These are phyloP conservation scores for Pachyseris speciosa DNA, from an alignment of 64 coral and sea anemone species.

Conservation along the genomic window DNA sequence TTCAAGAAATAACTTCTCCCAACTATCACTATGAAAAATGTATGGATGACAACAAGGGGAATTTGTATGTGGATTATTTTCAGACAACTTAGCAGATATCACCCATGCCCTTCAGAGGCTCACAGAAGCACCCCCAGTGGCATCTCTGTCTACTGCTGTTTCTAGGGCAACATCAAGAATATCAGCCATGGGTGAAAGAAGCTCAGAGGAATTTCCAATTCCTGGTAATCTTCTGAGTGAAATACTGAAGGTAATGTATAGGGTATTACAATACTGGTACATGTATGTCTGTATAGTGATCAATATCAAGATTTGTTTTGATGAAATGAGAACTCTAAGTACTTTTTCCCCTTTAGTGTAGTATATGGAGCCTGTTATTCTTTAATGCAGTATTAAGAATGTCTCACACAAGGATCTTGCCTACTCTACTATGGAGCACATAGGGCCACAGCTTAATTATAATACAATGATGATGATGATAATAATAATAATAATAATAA, in stretches of 20 bases:
- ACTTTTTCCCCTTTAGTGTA: too few relatives aligned
- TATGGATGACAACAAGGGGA: background rate
- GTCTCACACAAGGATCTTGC: too few relatives aligned
- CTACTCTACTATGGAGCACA: too few relatives aligned
- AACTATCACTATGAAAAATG: background rate
- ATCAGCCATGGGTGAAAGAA: slow-evolving; percentile 52
- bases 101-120: slow-evolving; percentile 93
- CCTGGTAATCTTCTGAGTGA: slow-evolving; percentile 67
- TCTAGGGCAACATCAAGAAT: slow-evolving; percentile 92
- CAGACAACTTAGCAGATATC: slow-evolving; percentile 83
- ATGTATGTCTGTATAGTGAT: too few relatives aligned
- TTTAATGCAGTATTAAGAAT: too few relatives aligned
- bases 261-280: too few relatives aligned
- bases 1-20: background rate
- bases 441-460: too few relatives aligned
- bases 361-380: too few relatives aligned
- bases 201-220: slow-evolving; percentile 83
- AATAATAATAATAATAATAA: too few relatives aligned
- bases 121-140: slow-evolving; percentile 79
- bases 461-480: too few relatives aligned
- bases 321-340: too few relatives aligned
- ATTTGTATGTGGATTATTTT: background rate
- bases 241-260: slow-evolving; percentile 82
- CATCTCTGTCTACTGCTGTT: slow-evolving; percentile 89
- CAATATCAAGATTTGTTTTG: too few relatives aligned